A percentile compares a stretch with the other conserved stretches of the same genome.
These are phyloP conservation scores for Phlogophora meticulosa DNA, from an alignment of 2,888 invertebrate genomes.

Conservation along the genomic window DNA sequence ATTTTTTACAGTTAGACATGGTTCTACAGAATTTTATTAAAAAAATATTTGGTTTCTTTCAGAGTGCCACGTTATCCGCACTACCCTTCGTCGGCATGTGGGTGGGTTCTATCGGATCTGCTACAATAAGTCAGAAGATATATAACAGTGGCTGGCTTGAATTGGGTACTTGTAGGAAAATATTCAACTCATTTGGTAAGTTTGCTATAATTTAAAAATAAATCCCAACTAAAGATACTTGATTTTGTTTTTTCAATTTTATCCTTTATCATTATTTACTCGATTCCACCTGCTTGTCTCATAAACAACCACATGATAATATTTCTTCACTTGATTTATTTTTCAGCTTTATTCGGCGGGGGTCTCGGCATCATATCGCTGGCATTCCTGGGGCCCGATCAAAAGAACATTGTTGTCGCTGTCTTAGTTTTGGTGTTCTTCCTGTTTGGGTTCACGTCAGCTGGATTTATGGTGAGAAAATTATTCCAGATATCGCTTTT, in stretches of 20 bases:
- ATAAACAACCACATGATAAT: background rate
- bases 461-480: constrained; percentile 92
- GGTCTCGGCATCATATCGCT: constrained; percentile 92
- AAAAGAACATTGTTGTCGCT: constrained; percentile 88
- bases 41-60: constrained; percentile 35
- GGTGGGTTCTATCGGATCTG: constrained; percentile 92
- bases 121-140: constrained; percentile 90
- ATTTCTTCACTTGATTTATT: background rate
- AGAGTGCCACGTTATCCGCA: constrained; percentile 93
- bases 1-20: no score
- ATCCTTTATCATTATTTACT: background rate
- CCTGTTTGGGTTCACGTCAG: constrained; percentile 92
- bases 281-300: no score
- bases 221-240: background rate
- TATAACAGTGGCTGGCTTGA: constrained; percentile 77
- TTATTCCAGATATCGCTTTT: background rate
- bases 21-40: no score
- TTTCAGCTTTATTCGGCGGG: constrained; percentile 91
- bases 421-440: constrained; percentile 92
- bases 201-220: background rate
- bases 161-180: constrained; percentile 80
- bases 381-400: constrained; percentile 85
- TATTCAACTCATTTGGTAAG: constrained; percentile 90
- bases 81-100: constrained; percentile 94
- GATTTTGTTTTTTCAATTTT: no score